phyloP scores from a whole-genome alignment of 2,113 vertebrate genomes.

The Philantomba maxwellii region DNA sequence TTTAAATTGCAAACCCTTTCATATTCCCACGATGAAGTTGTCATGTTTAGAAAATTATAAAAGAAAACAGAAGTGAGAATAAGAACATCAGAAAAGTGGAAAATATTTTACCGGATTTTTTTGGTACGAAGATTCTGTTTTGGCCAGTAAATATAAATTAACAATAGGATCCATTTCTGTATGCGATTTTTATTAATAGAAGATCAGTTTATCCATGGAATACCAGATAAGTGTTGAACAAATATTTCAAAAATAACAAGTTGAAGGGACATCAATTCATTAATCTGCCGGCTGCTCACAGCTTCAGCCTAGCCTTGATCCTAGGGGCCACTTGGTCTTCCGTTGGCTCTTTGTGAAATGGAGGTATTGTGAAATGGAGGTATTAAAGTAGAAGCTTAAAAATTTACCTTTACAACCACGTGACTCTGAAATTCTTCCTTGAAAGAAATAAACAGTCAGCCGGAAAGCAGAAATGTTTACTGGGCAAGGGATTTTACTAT shows the following conservation, averaged over 20 bases:
- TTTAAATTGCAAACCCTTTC: background rate
- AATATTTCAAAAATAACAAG: constrained; percentile 18
- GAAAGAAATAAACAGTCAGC: background rate
- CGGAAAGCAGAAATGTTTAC: background rate
- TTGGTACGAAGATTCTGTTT: background rate
- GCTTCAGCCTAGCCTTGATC: background rate
- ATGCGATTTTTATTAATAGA: background rate
- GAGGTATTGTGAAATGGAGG: background rate
- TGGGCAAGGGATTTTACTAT: background rate
- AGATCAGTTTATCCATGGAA: background rate
- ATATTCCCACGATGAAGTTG: background rate
- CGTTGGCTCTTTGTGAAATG: background rate
- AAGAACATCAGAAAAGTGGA: constrained; percentile 15
- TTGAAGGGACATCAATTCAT: background rate
- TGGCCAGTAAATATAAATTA: background rate
- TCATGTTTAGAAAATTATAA: constrained; percentile 31
- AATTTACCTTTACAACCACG: background rate
- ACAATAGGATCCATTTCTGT: background rate
- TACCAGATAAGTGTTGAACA: constrained; percentile 12
- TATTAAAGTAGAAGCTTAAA: background rate
- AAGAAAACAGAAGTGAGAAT: background rate
- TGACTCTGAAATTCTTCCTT: background rate
- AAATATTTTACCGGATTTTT: background rate
- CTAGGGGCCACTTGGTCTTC: background rate
- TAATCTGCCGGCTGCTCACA: background rate